phyloP scores from a whole-genome alignment of 1,140 invertebrate genomes.

The Ctenoplectra terminalis region DNA sequence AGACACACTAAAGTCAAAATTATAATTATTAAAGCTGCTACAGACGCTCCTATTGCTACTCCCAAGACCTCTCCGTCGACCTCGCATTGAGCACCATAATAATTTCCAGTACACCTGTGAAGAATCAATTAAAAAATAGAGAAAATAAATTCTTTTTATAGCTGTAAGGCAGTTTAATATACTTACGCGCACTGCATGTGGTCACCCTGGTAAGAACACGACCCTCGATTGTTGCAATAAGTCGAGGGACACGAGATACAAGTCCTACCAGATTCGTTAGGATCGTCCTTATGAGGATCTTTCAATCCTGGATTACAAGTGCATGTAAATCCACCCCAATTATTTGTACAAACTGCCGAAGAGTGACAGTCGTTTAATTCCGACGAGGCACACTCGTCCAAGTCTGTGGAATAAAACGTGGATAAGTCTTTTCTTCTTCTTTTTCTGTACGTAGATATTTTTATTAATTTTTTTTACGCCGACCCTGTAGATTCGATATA shows the following conservation, averaged over 20 bases:
- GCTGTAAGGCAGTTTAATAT: neutral
- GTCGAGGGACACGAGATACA: conserved; percentile 90
- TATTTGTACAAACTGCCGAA: conserved; percentile 93
- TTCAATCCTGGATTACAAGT: conserved; percentile 91
- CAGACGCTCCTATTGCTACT: conserved; percentile 94
- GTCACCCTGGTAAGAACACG: conserved; percentile 89
- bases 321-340: conserved; percentile 95
- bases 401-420: conserved; percentile 84
- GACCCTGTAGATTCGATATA: conserved; percentile 88
- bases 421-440: neutral
- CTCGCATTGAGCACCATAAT: conserved; percentile 94
- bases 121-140: conserved; percentile 26
- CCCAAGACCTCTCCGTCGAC: conserved; percentile 95
- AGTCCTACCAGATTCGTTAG: conserved; percentile 86
- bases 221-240: conserved; percentile 92
- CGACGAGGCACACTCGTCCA: conserved; percentile 93
- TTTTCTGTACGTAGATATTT: neutral
- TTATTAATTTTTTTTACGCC: conserved; percentile 4
- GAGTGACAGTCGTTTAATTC: conserved; percentile 96
- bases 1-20: conserved; percentile 92
- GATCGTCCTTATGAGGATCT: conserved; percentile 87
- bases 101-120: conserved; percentile 90
- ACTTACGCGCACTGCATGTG: conserved; percentile 92
- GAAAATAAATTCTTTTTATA: neutral
- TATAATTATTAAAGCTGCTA: conserved; percentile 94